These are phyloP conservation scores for Eurytoma adleriae DNA, from an alignment of 2,888 invertebrate species.

Conservation along the genomic window DNA sequence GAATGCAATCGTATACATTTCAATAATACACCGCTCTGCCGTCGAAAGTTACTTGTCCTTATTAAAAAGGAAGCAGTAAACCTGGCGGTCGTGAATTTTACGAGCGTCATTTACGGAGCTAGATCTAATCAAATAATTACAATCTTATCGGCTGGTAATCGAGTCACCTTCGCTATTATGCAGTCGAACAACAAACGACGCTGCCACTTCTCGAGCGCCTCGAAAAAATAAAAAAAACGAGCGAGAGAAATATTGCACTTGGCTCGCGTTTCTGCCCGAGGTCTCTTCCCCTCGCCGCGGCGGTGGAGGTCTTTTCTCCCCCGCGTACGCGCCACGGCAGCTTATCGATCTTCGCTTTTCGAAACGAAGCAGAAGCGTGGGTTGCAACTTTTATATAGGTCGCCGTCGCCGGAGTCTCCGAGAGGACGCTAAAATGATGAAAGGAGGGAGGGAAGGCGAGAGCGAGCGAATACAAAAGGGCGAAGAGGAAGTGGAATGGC, in stretches of 20 bases:
- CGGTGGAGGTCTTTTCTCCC: not conserved
- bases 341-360: slow-evolving; percentile 26
- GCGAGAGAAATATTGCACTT: slow-evolving; percentile 13
- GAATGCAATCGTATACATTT: not conserved
- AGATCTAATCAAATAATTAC: no score
- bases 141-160: not conserved
- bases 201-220: not conserved
- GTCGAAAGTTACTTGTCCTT: not conserved
- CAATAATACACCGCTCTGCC: not conserved
- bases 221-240: not conserved
- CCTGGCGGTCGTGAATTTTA: no score
- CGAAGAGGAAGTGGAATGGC: not conserved
- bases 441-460: not conserved
- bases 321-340: not conserved
- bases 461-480: not conserved
- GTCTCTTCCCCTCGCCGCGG: not conserved
- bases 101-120: no score
- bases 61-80: not conserved
- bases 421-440: slow-evolving; percentile 37
- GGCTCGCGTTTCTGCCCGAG: not conserved
- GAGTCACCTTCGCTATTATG: slow-evolving; percentile 7
- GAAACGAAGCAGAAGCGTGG: slow-evolving; percentile 4
- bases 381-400: slow-evolving; percentile 55
- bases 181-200: not conserved
- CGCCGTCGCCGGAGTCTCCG: not conserved